Evolutionary conservation across 2,797 vertebrate species (phyloP).

Genomic region (Propithecus perrieri): DNA sequence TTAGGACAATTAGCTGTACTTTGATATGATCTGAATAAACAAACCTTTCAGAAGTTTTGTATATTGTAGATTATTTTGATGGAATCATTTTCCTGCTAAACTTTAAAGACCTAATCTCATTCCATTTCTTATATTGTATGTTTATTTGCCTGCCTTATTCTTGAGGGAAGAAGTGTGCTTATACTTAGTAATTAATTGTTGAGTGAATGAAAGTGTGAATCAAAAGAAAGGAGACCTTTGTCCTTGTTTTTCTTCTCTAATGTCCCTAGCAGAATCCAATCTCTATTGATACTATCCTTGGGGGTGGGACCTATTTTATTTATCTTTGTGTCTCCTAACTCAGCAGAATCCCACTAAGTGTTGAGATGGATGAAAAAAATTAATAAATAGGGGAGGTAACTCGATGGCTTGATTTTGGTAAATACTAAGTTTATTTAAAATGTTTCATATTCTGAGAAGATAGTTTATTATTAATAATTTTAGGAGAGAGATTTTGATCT

Average conservation of each 20-base stretch:
- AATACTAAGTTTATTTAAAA: background rate
- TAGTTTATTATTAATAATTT: background rate
- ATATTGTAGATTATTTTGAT: background rate
- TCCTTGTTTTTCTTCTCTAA: background rate
- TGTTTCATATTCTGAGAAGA: background rate
- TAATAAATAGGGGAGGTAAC: background rate
- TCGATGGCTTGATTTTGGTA: background rate
- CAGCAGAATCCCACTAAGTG: background rate
- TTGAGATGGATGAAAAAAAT: background rate
- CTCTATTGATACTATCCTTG: background rate
- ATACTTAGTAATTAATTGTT: background rate
- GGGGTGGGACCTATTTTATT: background rate
- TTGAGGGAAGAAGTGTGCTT: background rate
- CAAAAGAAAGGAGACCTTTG: background rate
- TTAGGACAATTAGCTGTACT: background rate
- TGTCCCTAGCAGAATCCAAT: background rate
- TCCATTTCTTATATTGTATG: background rate
- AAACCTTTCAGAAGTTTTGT: background rate
- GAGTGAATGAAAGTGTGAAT: background rate
- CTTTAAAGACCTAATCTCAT: background rate
- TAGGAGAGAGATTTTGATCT: background rate
- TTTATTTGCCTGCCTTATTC: background rate
- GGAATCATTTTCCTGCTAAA: background rate
- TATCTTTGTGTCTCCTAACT: background rate
- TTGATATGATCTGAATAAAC: background rate